phyloP scores from a whole-genome alignment of 2,888 invertebrate species.

The Leuctra nigra region DNA sequence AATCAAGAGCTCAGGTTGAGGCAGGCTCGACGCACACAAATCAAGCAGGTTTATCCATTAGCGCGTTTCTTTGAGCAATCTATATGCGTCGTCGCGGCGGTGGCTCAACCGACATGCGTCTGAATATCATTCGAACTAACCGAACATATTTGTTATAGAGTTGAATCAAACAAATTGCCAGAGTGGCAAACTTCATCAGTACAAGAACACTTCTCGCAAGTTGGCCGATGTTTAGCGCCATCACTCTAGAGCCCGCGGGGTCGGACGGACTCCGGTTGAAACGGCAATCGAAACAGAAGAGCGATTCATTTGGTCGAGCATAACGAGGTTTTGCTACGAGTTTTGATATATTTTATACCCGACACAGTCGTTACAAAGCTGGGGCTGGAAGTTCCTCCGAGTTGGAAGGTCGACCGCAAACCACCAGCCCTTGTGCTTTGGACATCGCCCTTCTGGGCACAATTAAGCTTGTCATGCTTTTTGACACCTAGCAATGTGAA shows the following conservation, averaged over 20 bases:
- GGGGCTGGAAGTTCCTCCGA: neutral
- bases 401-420: slow-evolving; percentile 1
- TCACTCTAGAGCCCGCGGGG: neutral
- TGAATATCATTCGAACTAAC: too few relatives aligned
- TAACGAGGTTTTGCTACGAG: slow-evolving; percentile 2
- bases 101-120: too few relatives aligned
- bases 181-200: too few relatives aligned
- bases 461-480: slow-evolving; percentile 4
- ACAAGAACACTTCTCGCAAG: neutral
- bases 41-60: too few relatives aligned
- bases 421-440: neutral
- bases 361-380: neutral
- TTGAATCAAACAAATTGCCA: too few relatives aligned
- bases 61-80: too few relatives aligned
- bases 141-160: too few relatives aligned
- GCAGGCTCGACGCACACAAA: too few relatives aligned
- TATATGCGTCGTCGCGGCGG: too few relatives aligned
- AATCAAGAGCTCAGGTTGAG: neutral
- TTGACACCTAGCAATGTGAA: slow-evolving; percentile 11
- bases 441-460: neutral
- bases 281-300: neutral
- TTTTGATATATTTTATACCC: neutral
- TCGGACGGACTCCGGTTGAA: neutral
- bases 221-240: neutral
- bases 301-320: neutral